Evolutionary conservation across 2,888 invertebrate species (phyloP), one percentile per base, ranked within the genome.

Genomic region (Neoaliturus tenellus): DNA sequence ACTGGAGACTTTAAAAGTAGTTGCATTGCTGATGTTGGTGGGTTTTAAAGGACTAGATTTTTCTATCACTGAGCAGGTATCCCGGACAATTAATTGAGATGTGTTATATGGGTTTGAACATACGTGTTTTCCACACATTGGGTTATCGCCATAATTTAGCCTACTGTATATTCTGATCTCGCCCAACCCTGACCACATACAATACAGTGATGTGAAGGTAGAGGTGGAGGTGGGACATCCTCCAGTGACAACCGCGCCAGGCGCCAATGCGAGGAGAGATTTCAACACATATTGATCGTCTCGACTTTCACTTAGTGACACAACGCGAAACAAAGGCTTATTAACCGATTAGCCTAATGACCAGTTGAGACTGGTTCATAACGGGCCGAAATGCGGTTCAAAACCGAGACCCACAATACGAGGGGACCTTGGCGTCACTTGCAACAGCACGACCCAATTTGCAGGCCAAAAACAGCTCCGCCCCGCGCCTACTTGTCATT

Each of bases 251-350:
- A 44, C 44, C 12, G 44, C 8, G 35, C 44, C 12, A 17, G 1
- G 35, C 35, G 17, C 48, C 14, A 48, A n/a, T n/a, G 35, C 35
- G 35, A 48, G 14, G 2, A 23, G 23, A 4, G 62, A 62, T 62
- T 62, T 62, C 62, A 62, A 14, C 62, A 62, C 62, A 25, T 23
- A 55, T 62, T 62, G 4, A 62, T 62, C 62, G 23, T 23, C 55
- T 55, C 55, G 31, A 17, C 62, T 62, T 62, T 62, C 62, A 20
- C 62, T 31, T 28, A 62, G 62, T 62, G 71, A 71, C 71, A 39
- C 39, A 71, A 71, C 71, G 17, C 39, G 25, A 71, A 71, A 71
- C 71, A 71, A 71, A 71, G 41, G 35, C 71, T 71, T 71, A 71
- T 71, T 71, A 62, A 62, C 62, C 28, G 62, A 31, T 28, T 62